Conservation (phyloP, 2,888 invertebrate species). For the Nomada fucata region DNA sequence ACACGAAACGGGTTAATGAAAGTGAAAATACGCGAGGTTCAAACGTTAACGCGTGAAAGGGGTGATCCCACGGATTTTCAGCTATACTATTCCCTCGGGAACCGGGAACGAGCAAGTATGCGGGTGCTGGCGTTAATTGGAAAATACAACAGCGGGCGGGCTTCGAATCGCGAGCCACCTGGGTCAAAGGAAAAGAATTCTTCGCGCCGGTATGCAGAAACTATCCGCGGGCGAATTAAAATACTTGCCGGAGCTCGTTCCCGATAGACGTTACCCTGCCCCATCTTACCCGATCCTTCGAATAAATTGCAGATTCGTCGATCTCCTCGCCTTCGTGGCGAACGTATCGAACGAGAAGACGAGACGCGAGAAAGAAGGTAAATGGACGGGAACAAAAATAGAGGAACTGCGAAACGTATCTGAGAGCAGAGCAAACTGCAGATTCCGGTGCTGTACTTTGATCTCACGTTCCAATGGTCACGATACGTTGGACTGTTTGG, state of each 20-base stretch:
- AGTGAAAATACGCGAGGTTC: conserved; percentile 31
- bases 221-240: conserved; percentile 47
- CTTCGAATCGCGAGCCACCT: conserved; percentile 16
- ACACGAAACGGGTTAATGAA: conserved; percentile 31
- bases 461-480: not conserved
- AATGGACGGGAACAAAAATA: no score
- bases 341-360: conserved; percentile 3
- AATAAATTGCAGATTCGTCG: conserved; percentile 4
- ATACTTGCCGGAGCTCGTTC: conserved; percentile 36
- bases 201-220: conserved; percentile 25
- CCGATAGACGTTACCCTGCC: not conserved
- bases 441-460: not conserved
- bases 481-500: not conserved
- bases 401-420: not conserved
- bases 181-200: conserved; percentile 36
- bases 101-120: conserved; percentile 16
- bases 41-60: not conserved
- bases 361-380: no score
- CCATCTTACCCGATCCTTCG: not conserved
- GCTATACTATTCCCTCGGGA: conserved; percentile 24
- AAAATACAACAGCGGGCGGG: conserved; percentile 40
- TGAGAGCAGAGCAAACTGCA: not conserved
- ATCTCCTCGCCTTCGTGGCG: not conserved
- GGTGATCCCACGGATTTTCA: conserved; percentile 5
- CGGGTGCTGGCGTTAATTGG: conserved; percentile 52